Conservation (phyloP, 2,113 vertebrate genomes). For the Tragulus kanchil region DNA sequence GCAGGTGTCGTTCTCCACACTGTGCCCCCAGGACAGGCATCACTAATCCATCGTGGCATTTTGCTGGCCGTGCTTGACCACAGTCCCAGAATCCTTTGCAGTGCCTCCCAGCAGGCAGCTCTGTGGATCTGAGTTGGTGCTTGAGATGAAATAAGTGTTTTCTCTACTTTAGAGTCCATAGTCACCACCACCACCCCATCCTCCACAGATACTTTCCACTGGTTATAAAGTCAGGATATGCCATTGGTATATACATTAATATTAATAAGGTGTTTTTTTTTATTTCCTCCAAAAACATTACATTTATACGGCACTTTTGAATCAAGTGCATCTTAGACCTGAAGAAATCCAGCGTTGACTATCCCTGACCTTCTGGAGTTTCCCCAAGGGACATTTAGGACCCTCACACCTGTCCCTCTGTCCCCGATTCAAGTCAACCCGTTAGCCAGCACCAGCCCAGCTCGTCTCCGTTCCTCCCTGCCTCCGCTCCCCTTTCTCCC, state of each 20-base stretch:
- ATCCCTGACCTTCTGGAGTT: neutral
- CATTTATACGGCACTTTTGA: neutral
- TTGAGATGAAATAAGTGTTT: neutral
- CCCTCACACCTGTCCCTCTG: neutral
- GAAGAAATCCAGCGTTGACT: neutral
- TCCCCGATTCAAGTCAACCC: neutral
- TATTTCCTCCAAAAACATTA: neutral
- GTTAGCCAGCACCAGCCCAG: neutral
- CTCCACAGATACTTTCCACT: neutral
- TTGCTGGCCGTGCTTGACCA: neutral
- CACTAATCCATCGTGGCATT: neutral
- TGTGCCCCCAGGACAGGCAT: neutral
- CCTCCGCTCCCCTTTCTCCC: neutral
- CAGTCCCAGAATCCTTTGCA: neutral
- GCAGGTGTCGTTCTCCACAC: neutral
- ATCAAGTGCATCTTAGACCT: neutral
- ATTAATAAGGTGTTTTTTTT: neutral
- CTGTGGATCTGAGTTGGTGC: neutral
- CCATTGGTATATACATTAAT: neutral
- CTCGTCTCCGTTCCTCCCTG: neutral
- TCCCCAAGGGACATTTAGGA: neutral
- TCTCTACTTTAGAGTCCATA: neutral
- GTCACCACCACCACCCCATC: rapidly evolving
- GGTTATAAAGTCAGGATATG: neutral
- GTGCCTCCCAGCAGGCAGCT: neutral